Evolutionary conservation across 2,888 invertebrate genomes (phyloP).

Genomic region (Lydus trimaculatus): DNA sequence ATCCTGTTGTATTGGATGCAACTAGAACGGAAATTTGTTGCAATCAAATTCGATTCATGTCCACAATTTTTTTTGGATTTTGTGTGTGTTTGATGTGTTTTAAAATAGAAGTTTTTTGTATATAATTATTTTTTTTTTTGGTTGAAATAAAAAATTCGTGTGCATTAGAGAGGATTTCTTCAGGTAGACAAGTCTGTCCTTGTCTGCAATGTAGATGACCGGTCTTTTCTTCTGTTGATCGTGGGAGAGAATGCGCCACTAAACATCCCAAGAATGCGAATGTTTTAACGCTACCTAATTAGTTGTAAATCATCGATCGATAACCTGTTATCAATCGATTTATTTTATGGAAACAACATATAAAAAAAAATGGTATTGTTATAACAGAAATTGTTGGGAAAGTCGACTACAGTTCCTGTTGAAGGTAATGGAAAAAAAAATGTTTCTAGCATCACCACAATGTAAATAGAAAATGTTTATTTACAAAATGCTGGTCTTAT

Average conservation of each 20-base stretch:
- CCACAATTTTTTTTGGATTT: background rate
- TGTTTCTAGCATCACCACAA: slow-evolving; percentile 29
- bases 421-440: background rate
- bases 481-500: slow-evolving; percentile 15
- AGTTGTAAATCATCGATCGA: slow-evolving; percentile 36
- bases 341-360: background rate
- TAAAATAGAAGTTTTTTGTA: no score
- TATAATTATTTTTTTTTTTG: background rate
- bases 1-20: background rate
- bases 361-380: background rate
- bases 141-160: background rate
- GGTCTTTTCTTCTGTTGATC: slow-evolving; percentile 47
- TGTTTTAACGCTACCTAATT: slow-evolving; percentile 60
- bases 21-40: background rate
- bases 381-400: background rate
- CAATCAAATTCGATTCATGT: background rate
- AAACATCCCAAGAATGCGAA: slow-evolving; percentile 59
- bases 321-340: slow-evolving; percentile 42
- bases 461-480: slow-evolving; percentile 39
- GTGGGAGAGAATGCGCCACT: slow-evolving; percentile 59
- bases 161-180: slow-evolving; percentile 9
- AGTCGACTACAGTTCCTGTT: background rate
- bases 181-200: slow-evolving; percentile 44
- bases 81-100: background rate
- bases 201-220: slow-evolving; percentile 52